A percentile compares a stretch with the other conserved stretches of the same genome.
These are phyloP conservation scores for Corvus hawaiiensis DNA, from an alignment of 2,113 vertebrate species.

Conservation along the genomic window DNA sequence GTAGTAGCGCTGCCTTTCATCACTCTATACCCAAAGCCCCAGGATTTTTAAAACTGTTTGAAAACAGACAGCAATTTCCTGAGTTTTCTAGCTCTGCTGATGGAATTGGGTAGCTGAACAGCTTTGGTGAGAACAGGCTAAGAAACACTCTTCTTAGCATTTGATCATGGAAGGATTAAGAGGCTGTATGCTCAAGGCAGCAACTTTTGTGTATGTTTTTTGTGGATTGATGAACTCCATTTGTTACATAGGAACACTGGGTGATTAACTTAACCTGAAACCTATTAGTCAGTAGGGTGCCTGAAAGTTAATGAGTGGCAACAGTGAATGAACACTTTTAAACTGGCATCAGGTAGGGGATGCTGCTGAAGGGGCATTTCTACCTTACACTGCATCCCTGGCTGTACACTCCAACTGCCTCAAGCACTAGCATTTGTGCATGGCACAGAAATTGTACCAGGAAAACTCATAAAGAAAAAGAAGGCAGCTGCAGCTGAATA, in stretches of 20 bases:
- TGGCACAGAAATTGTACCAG: not conserved
- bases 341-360: not conserved
- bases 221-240: accelerated
- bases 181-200: not conserved
- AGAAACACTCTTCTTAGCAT: not conserved
- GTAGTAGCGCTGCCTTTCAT: not conserved
- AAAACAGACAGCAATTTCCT: not conserved
- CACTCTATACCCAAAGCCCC: not conserved
- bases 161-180: not conserved
- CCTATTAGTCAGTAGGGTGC: accelerated
- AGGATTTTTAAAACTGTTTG: not conserved
- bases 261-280: not conserved
- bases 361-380: not conserved
- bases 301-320: not conserved
- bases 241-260: not conserved
- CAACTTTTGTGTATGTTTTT: not conserved
- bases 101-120: not conserved
- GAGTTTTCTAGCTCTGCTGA: not conserved
- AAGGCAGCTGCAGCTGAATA: not conserved
- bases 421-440: not conserved
- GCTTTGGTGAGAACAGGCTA: not conserved
- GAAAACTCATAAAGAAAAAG: not conserved
- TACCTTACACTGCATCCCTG: accelerated
- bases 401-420: not conserved
- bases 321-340: not conserved